These are phyloP conservation scores for Endotricha flammealis DNA, from an alignment of 2,888 invertebrate genomes.

Conservation along the genomic window DNA sequence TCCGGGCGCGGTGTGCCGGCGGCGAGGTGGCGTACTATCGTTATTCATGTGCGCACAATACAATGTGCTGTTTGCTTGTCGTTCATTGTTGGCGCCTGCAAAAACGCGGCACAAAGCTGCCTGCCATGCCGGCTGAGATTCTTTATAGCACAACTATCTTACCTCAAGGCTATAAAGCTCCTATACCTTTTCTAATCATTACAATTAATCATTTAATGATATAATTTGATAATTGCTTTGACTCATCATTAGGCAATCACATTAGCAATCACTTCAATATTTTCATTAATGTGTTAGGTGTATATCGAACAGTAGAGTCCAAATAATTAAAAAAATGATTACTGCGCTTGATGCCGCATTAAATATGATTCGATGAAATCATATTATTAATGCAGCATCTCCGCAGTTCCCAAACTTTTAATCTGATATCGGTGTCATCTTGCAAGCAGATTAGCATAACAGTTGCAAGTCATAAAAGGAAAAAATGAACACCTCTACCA, in stretches of 20 bases:
- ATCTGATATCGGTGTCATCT: constrained; percentile 76
- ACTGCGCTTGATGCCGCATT: too few relatives aligned
- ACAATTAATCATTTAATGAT: too few relatives aligned
- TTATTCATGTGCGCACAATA: constrained; percentile 62
- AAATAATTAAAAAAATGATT: too few relatives aligned
- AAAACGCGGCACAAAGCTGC: constrained; percentile 52
- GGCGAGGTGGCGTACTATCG: constrained; percentile 48
- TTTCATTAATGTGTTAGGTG: too few relatives aligned
- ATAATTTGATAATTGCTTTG: too few relatives aligned
- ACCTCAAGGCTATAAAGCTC: constrained; percentile 7
- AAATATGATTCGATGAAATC: too few relatives aligned
- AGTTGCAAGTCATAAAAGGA: constrained; percentile 55
- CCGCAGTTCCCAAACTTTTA: constrained; percentile 48
- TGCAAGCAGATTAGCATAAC: constrained; percentile 68
- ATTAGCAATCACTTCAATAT: too few relatives aligned
- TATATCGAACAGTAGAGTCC: too few relatives aligned
- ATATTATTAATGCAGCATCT: too few relatives aligned
- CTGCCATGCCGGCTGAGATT: constrained; percentile 59
- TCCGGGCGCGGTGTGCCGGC: constrained; percentile 51
- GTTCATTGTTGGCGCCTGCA: constrained; percentile 57
- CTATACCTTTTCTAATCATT: too few relatives aligned
- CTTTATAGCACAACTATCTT: constrained; percentile 10
- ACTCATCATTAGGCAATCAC: too few relatives aligned
- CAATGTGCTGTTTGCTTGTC: constrained; percentile 72
- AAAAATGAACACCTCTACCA: constrained; percentile 54